Evolutionary conservation across 1,140 invertebrate species (phyloP).

Genomic region (Drosophila paulistorum): DNA sequence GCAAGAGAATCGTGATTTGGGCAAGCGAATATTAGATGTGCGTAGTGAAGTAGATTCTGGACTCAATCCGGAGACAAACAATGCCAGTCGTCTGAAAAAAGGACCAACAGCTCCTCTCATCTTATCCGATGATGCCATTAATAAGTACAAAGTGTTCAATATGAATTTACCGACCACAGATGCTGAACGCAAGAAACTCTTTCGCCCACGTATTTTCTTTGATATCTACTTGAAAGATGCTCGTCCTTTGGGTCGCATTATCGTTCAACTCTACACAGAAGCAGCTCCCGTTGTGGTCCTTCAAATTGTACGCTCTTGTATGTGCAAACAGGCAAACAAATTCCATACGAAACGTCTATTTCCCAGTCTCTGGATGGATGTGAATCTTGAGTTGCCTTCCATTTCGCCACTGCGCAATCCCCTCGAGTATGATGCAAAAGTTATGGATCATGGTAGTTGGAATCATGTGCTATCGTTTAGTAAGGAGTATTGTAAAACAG

Average conservation of each 20-base stretch:
- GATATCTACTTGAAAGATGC: constrained; percentile 59
- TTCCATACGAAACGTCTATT: constrained; percentile 59
- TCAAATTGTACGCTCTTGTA: constrained; percentile 61
- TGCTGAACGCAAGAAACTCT: constrained; percentile 43
- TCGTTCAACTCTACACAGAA: constrained; percentile 73
- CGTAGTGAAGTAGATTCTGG: constrained; percentile 51
- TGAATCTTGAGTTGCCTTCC: constrained; percentile 37
- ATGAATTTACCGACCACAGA: constrained; percentile 42
- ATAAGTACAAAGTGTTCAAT: constrained; percentile 53
- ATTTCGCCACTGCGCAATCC: constrained; percentile 34
- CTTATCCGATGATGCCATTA: constrained; percentile 35
- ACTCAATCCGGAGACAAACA: background rate
- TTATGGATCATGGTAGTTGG: constrained; percentile 58
- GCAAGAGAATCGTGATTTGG: constrained; percentile 45
- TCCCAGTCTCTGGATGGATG: constrained; percentile 70
- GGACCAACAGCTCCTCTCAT: background rate
- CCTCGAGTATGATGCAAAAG: constrained; percentile 67
- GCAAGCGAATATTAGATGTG: constrained; percentile 34
- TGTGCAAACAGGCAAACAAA: constrained; percentile 39
- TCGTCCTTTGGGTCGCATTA: constrained; percentile 58
- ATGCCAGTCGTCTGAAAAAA: background rate
- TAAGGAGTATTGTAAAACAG: constrained; percentile 44
- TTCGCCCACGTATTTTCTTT: constrained; percentile 65
- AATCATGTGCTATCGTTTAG: constrained; percentile 65
- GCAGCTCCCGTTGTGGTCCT: constrained; percentile 69